Base-by-base conservation (phyloP, 2,888 invertebrate genomes). In the Andrena fulva region DNA sequence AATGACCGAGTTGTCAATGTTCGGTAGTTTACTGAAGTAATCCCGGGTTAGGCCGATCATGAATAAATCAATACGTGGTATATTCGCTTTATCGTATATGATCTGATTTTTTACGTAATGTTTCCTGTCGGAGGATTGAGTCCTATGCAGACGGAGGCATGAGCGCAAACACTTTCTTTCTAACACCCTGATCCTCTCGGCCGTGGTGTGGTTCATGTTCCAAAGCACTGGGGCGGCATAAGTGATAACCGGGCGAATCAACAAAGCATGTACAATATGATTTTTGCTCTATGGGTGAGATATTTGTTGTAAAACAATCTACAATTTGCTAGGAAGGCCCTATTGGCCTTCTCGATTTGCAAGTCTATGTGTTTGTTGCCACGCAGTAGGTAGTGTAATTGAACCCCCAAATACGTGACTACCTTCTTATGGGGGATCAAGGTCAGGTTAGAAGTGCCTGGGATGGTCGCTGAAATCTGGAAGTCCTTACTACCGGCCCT, bases 1-100 rank as follows among this genome's bases (percentile, higher is more conserved):
- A 27, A 27, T 27, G 1, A 27, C 27, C 27, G 27, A 27, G 2
- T 27, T 27, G 27, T 27, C 2, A 50, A 29, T 87, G 81, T 80
- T 87, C 87, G 56, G 56, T 0, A 59, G 12, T 2, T 59, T 59
- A 29, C 56, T 59, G 12, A 59, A 27, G 2, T 3, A 88, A 42
- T 85, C 56, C 29, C 69, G 31, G 64, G 87, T 87, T 0, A 87
- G 24, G n/a, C 82, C 62, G n/a, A 89, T 67, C 8, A 59, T 59
- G 20, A 54, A 54, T 3, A 20, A 54, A 3, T 54, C 20, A 1
- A 54, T 54, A 7, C 54, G 3, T 5, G 24, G 20, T 4, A 54
- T 54, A 5, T 54, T 0, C 12, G 54, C 54, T 1, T 1, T 24
- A 8, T 54, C 6, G 20, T 54, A 54, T 4, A 54, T 20, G 4